A percentile compares a stretch with the other conserved stretches of the same genome.
phyloP scores from a whole-genome alignment of 2,888 invertebrate genomes.

The Hypsopygia costalis region DNA sequence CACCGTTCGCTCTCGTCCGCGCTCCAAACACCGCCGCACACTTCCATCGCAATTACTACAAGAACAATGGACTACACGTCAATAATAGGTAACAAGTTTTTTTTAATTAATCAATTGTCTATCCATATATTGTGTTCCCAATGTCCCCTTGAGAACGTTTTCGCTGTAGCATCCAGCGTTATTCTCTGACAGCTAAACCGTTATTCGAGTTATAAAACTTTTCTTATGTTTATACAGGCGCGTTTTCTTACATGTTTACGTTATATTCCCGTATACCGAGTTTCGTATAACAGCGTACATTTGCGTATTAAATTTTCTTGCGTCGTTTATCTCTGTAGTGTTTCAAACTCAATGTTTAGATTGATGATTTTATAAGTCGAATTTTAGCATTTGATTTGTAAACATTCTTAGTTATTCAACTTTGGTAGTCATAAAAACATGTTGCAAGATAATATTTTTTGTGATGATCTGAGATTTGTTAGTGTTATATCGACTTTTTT shows the following conservation, averaged over 20 bases:
- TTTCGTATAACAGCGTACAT: background rate
- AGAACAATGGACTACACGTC: slow-evolving; percentile 63
- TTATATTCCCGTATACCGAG: slow-evolving; percentile 1
- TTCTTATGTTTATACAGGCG: background rate
- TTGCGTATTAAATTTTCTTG: too few relatives aligned
- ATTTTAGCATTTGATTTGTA: too few relatives aligned
- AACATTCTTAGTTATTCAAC: too few relatives aligned
- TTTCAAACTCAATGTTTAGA: too few relatives aligned
- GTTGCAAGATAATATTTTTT: too few relatives aligned
- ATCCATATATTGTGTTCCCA: slow-evolving; percentile 5
- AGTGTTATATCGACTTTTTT: too few relatives aligned
- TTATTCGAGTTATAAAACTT: background rate
- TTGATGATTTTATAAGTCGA: too few relatives aligned
- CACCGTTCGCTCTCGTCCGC: background rate
- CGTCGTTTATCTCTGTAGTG: too few relatives aligned
- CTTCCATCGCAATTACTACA: slow-evolving; percentile 34
- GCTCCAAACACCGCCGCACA: slow-evolving; percentile 2
- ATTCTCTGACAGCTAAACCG: background rate
- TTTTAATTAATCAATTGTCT: slow-evolving; percentile 39
- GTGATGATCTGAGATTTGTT: too few relatives aligned
- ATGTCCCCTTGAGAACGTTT: background rate
- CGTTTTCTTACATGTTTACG: background rate
- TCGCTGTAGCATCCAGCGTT: background rate
- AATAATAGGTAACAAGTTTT: slow-evolving; percentile 47
- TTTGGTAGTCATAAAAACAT: too few relatives aligned